Evolutionary conservation across 2,888 invertebrate species (phyloP), one percentile per base, ranked within the genome.

Genomic region (Drosophila nr. perissopoda): DNA sequence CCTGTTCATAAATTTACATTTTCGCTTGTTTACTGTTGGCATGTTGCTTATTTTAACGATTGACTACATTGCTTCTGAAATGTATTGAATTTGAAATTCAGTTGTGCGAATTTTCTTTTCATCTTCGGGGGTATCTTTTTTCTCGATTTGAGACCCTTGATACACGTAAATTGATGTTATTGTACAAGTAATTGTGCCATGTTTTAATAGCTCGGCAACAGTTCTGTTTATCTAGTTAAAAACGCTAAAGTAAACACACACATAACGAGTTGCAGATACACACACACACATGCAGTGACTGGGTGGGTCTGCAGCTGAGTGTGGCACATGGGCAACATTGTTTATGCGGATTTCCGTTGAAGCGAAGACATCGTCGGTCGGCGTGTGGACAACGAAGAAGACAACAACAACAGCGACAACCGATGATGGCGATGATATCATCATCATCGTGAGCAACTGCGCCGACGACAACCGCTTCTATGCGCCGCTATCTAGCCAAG

Each of bases 281-380:
- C 56, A 38, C 31, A 60, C 36, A 53, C 36, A 61, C 29, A 49
- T 21, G 45, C 25, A n/a, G 54, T 51, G 58, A 57, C 45, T 29
- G 29, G 29, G 29, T 52, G 27, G 48, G 34, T 48, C 66, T 75
- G 48, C 33, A 57, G 38, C 45, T 38, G 69, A 69, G 62, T 66
- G 51, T 53, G 76, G 76, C 76, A 82, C 77, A 80, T 78, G 80
- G 78, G 53, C 83, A 72, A 68, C 73, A 61, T 86, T 89, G 89
- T 87, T 90, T 87, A 90, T 89, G 90, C 91, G 88, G 86, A 90
- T 90, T 89, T 89, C 91, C 88, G 90, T 69, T 83, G 80, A 78
- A 88, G 69, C 82, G 64, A 61, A 78, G 75, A 75, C 78, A 71
- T 65, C 48, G 70, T 73, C 57, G 67, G 49, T 69, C 81, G 61